These are phyloP conservation scores for Carettochelys insculpta DNA, from an alignment of 2,113 vertebrate species.

Conservation along the genomic window DNA sequence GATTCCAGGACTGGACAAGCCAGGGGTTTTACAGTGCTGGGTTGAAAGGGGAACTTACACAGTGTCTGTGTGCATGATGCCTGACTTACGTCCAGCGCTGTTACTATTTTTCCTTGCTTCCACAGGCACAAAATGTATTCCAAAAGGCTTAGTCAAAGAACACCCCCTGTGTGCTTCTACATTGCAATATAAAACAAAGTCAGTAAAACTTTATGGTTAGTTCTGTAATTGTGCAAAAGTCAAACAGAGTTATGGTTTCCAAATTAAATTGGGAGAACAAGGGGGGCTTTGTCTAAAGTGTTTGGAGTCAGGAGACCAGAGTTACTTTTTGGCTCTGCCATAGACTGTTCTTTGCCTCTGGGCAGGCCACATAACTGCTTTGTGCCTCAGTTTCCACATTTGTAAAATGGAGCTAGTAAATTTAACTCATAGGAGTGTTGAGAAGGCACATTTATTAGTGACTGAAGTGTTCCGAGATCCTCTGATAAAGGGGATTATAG, in stretches of 20 bases:
- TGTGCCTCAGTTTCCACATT: background rate
- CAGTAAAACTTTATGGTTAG: background rate
- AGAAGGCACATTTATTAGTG: rapidly evolving
- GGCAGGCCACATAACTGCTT: background rate
- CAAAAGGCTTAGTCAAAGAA: background rate
- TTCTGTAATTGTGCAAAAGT: background rate
- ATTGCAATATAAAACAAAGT: background rate
- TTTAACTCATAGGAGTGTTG: background rate
- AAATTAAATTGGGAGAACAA: constrained; percentile 21
- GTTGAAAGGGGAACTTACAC: background rate
- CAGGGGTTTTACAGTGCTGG: rapidly evolving
- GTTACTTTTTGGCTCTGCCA: background rate
- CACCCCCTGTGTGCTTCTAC: background rate
- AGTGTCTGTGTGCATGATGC: background rate
- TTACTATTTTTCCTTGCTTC: background rate
- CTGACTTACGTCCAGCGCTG: background rate
- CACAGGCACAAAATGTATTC: background rate
- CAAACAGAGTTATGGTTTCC: background rate
- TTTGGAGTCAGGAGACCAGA: background rate
- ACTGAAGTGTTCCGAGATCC: background rate
- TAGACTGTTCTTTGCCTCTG: background rate
- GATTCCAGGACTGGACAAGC: background rate
- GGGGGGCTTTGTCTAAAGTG: background rate
- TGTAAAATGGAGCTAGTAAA: background rate
- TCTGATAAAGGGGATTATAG: background rate